Percentiles rank a stretch among this genome's conserved stretches.
These are phyloP conservation scores for Grus americana DNA, from an alignment of 2,113 vertebrate species.

Conservation along the genomic window DNA sequence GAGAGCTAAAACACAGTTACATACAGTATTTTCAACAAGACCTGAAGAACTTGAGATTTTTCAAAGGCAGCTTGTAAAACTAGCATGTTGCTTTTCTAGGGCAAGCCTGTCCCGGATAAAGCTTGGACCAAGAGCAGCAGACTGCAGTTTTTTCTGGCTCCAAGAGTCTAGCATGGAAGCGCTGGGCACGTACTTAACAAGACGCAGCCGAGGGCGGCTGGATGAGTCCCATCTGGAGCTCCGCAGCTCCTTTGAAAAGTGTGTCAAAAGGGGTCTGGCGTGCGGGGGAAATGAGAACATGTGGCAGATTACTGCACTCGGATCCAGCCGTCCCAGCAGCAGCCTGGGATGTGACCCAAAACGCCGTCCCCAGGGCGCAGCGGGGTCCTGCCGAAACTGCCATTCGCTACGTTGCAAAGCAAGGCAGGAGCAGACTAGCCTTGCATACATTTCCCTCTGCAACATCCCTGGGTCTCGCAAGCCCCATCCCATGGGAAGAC, in stretches of 20 bases:
- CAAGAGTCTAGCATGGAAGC: neutral
- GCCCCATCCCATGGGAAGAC: neutral
- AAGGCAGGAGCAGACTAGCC: neutral
- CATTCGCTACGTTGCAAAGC: neutral
- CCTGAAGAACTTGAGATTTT: neutral
- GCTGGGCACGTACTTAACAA: neutral
- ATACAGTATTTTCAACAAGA: accelerated
- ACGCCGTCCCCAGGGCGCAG: accelerated
- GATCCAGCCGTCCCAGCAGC: neutral
- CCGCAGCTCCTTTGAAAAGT: neutral
- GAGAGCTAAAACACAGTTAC: neutral
- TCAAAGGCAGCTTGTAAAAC: neutral
- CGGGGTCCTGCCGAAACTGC: neutral
- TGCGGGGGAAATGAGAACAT: neutral
- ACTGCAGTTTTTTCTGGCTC: neutral
- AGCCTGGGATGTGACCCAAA: accelerated
- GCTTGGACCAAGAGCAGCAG: neutral
- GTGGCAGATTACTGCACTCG: neutral
- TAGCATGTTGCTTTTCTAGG: neutral
- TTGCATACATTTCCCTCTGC: neutral
- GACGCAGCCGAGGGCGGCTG: neutral
- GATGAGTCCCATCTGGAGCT: conserved; percentile 46
- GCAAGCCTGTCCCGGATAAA: neutral
- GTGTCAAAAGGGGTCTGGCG: conserved; percentile 20
- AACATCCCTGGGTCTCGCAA: neutral